Conservation (phyloP, 2,888 invertebrate genomes). For the Ochlodes sylvanus region DNA sequence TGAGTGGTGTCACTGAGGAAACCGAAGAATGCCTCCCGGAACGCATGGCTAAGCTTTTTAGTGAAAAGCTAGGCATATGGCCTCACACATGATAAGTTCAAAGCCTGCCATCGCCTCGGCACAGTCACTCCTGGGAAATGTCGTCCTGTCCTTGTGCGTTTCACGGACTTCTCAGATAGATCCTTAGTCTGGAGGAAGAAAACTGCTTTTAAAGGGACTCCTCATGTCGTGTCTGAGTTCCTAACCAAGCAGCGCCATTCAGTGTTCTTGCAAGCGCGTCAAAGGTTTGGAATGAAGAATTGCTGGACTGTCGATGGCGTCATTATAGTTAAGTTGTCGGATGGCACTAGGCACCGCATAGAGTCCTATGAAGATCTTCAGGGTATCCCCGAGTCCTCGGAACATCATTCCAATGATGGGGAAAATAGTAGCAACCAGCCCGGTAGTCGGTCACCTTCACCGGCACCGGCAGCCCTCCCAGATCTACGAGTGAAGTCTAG, state of each 20-base stretch:
- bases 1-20: slow-evolving; percentile 6
- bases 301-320: slow-evolving; percentile 13
- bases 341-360: slow-evolving; percentile 1
- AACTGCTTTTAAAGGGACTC: slow-evolving; percentile 2
- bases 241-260: slow-evolving; percentile 10
- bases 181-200: slow-evolving; percentile 13
- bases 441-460: no score
- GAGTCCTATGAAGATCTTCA: no score
- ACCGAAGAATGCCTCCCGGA: not conserved
- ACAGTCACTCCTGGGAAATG: not conserved
- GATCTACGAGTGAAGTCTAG: no score
- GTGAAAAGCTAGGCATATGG: slow-evolving; percentile 12
- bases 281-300: not conserved
- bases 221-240: not conserved
- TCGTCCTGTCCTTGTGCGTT: not conserved
- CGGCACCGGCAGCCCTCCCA: no score
- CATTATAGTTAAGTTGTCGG: not conserved
- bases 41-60: slow-evolving; percentile 12
- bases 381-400: no score
- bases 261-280: not conserved
- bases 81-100: not conserved
- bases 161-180: not conserved
- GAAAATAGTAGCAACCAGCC: no score
- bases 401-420: no score
- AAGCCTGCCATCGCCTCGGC: slow-evolving; percentile 7